Percentiles rank a stretch among this genome's conserved stretches.
Evolutionary conservation across 2,888 invertebrate genomes (phyloP).

Genomic region (Stenodera caucasica): DNA sequence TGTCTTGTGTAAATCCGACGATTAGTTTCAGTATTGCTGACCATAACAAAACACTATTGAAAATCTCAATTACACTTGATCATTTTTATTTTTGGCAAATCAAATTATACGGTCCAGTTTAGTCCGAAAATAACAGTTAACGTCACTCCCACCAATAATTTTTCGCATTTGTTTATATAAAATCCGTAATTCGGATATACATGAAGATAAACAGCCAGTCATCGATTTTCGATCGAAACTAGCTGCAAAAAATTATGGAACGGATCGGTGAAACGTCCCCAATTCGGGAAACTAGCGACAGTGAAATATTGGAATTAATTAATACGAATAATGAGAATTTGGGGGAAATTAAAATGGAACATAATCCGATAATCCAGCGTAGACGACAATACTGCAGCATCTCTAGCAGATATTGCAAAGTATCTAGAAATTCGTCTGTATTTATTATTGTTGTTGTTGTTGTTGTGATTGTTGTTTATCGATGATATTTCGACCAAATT

Average conservation of each 20-base stretch:
- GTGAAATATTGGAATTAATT: constrained; percentile 33
- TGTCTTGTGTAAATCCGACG: not conserved
- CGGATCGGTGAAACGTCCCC: constrained; percentile 11
- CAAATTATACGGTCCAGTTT: not conserved
- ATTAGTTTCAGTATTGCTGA: not conserved
- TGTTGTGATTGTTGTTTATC: not conserved
- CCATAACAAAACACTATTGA: too few species aligned
- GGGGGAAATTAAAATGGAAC: not conserved
- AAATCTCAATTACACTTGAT: not conserved
- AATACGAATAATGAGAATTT: constrained; percentile 26
- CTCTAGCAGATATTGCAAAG: constrained; percentile 24
- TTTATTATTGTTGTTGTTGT: constrained; percentile 10
- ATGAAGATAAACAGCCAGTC: not conserved
- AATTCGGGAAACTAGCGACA: constrained; percentile 31
- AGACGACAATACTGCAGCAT: constrained; percentile 34
- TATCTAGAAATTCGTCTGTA: constrained; percentile 18
- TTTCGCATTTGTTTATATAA: constrained; percentile 24
- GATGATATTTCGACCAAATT: not conserved
- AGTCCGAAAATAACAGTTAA: constrained; percentile 2
- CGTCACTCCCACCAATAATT: not conserved
- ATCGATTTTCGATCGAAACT: not conserved
- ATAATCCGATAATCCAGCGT: constrained; percentile 24
- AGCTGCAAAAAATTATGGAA: constrained; percentile 14
- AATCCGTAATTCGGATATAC: constrained; percentile 8
- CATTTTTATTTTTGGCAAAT: not conserved